Conservation (phyloP, 2,113 vertebrate genomes). For the Poecile atricapillus region DNA sequence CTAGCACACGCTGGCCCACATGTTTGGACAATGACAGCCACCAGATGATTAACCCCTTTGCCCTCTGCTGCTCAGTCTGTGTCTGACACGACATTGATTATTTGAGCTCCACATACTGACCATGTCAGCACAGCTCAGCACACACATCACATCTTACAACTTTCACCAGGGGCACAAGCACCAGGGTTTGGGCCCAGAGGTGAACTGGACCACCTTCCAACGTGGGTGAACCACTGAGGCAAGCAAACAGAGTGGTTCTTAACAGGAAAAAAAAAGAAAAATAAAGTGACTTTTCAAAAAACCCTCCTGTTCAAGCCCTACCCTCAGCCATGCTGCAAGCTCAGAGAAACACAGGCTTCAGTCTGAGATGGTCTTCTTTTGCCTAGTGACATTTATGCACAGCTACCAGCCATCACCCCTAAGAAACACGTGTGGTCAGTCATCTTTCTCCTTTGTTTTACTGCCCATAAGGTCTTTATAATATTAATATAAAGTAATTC, state of each 20-base stretch:
- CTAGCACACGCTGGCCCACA: accelerated
- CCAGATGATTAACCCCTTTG: background rate
- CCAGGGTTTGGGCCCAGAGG: background rate
- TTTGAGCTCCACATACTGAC: background rate
- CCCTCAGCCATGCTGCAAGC: background rate
- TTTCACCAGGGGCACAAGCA: background rate
- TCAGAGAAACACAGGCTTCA: background rate
- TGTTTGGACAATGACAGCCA: background rate
- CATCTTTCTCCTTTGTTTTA: background rate
- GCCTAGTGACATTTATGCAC: background rate
- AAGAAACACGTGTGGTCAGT: background rate
- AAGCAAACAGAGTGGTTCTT: background rate
- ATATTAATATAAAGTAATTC: background rate
- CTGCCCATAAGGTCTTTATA: background rate
- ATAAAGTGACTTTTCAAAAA: background rate
- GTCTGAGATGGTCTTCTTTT: background rate
- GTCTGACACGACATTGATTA: background rate
- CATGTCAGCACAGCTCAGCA: background rate
- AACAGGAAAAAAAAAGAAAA: background rate
- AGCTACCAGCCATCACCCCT: background rate
- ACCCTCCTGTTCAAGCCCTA: background rate
- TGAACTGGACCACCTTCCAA: background rate
- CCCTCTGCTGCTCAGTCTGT: background rate
- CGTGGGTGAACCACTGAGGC: background rate
- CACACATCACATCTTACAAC: accelerated